A percentile compares a stretch with the other conserved stretches of the same genome.
Evolutionary conservation across 1,140 invertebrate genomes (phyloP).

Genomic region (Chymomyza costata): DNA sequence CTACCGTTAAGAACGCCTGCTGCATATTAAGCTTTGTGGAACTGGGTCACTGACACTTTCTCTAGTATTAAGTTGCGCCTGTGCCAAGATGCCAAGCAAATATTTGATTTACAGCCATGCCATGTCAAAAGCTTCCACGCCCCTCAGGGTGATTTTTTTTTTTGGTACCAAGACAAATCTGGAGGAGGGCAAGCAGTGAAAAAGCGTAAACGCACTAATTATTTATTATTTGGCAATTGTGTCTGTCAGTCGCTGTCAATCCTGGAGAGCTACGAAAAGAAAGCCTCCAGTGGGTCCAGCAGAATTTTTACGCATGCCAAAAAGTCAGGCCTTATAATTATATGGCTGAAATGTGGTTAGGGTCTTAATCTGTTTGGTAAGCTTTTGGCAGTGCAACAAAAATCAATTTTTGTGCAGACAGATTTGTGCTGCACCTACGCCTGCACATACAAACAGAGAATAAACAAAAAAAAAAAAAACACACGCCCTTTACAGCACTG

Average conservation of each 20-base stretch:
- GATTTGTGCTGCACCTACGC: slow-evolving; percentile 39
- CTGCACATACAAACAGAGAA: slow-evolving; percentile 15
- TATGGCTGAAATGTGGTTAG: slow-evolving; percentile 3
- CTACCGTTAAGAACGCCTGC: no score
- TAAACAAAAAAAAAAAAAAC: no score
- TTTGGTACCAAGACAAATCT: slow-evolving; percentile 20
- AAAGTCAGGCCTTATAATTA: slow-evolving; percentile 18
- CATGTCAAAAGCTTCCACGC: slow-evolving; percentile 51
- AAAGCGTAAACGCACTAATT: slow-evolving; percentile 42
- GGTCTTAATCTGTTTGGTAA: slow-evolving; percentile 61
- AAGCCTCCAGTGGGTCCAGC: slow-evolving; percentile 22
- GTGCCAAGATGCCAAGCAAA: slow-evolving; percentile 13
- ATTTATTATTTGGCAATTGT: slow-evolving; percentile 74
- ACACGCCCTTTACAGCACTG: neutral
- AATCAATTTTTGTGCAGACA: slow-evolving; percentile 18
- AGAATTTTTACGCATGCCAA: slow-evolving; percentile 69
- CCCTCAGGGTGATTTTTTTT: no score
- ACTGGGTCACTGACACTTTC: slow-evolving; percentile 57
- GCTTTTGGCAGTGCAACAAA: slow-evolving; percentile 12
- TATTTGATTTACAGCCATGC: slow-evolving; percentile 65
- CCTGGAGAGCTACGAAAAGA: slow-evolving; percentile 29
- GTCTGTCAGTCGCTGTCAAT: slow-evolving; percentile 69
- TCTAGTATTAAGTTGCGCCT: slow-evolving; percentile 16
- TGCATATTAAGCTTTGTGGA: no score
- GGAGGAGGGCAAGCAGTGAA: neutral